Conservation (phyloP, 2,113 vertebrate species). For the Ascaphus truei region DNA sequence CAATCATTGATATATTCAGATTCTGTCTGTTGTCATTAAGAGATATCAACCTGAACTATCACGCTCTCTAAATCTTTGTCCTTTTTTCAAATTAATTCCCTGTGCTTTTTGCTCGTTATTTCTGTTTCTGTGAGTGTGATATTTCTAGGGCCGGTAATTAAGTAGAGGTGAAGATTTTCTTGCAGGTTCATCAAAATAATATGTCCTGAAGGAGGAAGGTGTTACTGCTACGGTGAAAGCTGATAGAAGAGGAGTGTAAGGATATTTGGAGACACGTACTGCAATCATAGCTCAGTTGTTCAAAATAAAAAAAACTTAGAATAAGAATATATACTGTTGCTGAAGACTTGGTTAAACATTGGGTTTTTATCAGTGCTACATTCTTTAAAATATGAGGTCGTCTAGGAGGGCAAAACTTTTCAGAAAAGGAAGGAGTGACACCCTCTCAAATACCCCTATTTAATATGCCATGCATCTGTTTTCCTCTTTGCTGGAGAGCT, state of each 20-base stretch:
- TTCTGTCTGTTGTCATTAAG: neutral
- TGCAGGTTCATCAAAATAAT: neutral
- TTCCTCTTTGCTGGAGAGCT: too few species aligned
- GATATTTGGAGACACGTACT: neutral
- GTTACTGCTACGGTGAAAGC: neutral
- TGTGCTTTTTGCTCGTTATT: neutral
- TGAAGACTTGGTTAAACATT: too few species aligned
- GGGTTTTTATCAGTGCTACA: too few species aligned
- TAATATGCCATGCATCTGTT: too few species aligned
- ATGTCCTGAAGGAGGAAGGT: constrained; percentile 3
- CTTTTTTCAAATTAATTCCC: neutral
- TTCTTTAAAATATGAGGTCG: too few species aligned
- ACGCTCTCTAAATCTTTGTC: neutral
- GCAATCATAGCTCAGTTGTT: neutral
- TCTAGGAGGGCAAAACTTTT: too few species aligned
- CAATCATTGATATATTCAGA: neutral
- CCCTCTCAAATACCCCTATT: too few species aligned
- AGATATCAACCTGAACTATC: neutral
- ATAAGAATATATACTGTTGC: neutral
- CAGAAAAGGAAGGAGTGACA: too few species aligned
- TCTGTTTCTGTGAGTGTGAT: neutral
- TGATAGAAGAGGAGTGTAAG: neutral
- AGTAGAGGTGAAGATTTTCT: constrained; percentile 6
- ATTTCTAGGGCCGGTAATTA: constrained; percentile 13
- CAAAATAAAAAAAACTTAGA: neutral